phyloP scores from a whole-genome alignment of 2,888 invertebrate genomes.

The Drosophila quinaria region DNA sequence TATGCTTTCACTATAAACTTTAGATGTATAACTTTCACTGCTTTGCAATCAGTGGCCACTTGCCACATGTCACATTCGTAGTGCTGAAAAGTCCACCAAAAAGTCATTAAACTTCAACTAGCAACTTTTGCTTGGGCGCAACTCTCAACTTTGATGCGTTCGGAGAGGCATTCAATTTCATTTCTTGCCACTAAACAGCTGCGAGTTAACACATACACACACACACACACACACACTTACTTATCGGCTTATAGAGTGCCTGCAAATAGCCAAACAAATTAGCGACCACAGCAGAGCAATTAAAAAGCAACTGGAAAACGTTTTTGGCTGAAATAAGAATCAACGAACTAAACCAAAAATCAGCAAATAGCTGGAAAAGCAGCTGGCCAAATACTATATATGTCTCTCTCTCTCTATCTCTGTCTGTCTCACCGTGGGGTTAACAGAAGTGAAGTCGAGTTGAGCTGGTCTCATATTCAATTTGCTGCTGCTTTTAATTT shows the following conservation, averaged over 20 bases:
- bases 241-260: slow-evolving; percentile 7
- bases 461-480: slow-evolving; percentile 70
- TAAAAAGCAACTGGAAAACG: slow-evolving; percentile 58
- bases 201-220: slow-evolving; percentile 23
- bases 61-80: slow-evolving; percentile 15
- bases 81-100: slow-evolving; percentile 36
- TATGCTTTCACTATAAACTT: slow-evolving; percentile 2
- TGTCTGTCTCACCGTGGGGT: background rate
- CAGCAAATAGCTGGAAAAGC: slow-evolving; percentile 9
- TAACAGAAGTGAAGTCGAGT: slow-evolving; percentile 4
- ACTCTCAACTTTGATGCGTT: slow-evolving; percentile 57
- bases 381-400: slow-evolving; percentile 3
- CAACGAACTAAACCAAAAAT: slow-evolving; percentile 22
- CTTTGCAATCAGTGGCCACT: slow-evolving; percentile 16
- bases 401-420: background rate
- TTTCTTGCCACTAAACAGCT: slow-evolving; percentile 57
- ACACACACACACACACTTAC: slow-evolving; percentile 1
- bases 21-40: slow-evolving; percentile 25
- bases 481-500: slow-evolving; percentile 78
- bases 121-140: slow-evolving; percentile 33
- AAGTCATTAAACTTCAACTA: slow-evolving; percentile 57
- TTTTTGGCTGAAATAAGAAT: slow-evolving; percentile 32
- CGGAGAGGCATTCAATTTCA: slow-evolving; percentile 58
- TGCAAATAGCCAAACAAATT: slow-evolving; percentile 75
- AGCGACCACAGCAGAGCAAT: slow-evolving; percentile 64